Evolutionary conservation across 2,113 vertebrate genomes (phyloP), one percentile per base, ranked within the genome.

Genomic region (Clupea harengus): DNA sequence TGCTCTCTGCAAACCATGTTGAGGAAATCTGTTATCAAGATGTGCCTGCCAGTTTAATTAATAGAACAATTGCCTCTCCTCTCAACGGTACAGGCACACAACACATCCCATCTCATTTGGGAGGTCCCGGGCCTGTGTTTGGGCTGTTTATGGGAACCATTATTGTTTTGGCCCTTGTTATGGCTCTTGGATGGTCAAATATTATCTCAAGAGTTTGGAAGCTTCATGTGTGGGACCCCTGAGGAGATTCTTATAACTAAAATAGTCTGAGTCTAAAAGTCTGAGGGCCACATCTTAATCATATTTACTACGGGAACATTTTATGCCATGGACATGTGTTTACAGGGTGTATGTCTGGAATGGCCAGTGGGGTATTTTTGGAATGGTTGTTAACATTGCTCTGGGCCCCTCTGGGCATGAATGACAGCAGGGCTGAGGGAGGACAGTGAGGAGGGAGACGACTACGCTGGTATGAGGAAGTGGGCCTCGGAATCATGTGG

Each of bases 331-430:
- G 64, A 32, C 8, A 25, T 11, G 64, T 72, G 64, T 72, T 32
- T 28, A 28, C 81, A 45, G 60, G 83, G 80, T 50, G 32, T 83
- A 84, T 60, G 45, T 45, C 18, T 49, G 83, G 85, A 82, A 20
- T 46, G n/a, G 85, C 87, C 50, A 82, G 60, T 4, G 82, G 52
- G 45, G 83, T 91, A 91, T 92, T 92, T 93, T 89, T 88, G 75
- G 88, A 89, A 83, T 84, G 84, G 64, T 81, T 90, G 88, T 92
- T 91, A 87, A 89, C 83, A 87, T 89, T 89, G 83, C 64, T 13
- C 9, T 28, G 64, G 64, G n/a, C 9, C 64, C 6, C 7, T 39
- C 39, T 39, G 39, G 39, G 60, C 22, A 67, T 67, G n/a, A n/a
- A 28, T 25, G 60, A 25, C 52, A 18, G 52, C 52, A 54, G 52